A percentile compares a stretch with the other conserved stretches of the same genome.
Evolutionary conservation across 2,113 vertebrate genomes (phyloP).

Genomic region (Lutjanus erythropterus): DNA sequence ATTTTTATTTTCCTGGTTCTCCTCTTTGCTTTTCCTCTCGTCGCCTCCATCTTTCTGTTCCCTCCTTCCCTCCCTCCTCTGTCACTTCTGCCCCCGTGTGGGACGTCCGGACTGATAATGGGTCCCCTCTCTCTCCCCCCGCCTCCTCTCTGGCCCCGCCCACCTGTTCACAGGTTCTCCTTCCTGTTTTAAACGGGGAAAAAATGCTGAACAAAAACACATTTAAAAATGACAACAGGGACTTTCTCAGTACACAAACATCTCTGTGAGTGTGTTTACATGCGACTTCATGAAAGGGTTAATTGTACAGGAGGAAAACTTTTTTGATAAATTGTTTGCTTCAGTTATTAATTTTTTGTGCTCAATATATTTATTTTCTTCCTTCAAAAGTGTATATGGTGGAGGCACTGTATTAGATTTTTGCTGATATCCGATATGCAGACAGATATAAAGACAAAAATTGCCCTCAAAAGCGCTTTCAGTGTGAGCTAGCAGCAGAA

Average conservation of each 20-base stretch:
- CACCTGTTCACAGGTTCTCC: neutral
- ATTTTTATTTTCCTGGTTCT: constrained; percentile 61
- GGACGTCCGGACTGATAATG: constrained; percentile 27
- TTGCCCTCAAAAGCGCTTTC: too few relatives aligned
- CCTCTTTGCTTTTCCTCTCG: constrained; percentile 58
- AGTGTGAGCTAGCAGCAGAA: too few relatives aligned
- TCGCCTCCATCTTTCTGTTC: constrained; percentile 38
- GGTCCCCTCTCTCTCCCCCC: neutral
- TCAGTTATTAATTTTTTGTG: too few relatives aligned
- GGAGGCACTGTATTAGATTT: too few relatives aligned
- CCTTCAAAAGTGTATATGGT: too few relatives aligned
- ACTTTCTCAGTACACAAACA: constrained; percentile 15
- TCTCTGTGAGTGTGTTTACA: constrained; percentile 62
- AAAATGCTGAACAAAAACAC: constrained; percentile 18
- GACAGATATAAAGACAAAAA: too few relatives aligned
- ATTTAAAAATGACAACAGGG: constrained; percentile 37
- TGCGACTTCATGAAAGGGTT: neutral
- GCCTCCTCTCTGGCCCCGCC: constrained; percentile 2
- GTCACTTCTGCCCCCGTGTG: constrained; percentile 39
- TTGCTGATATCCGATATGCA: too few relatives aligned
- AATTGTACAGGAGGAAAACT: too few relatives aligned
- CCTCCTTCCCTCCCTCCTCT: neutral
- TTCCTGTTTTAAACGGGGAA: constrained; percentile 35
- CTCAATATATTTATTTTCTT: too few relatives aligned
- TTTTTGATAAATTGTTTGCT: too few relatives aligned